These are phyloP conservation scores for Adrianichthys oophorus DNA, from an alignment of 2,797 vertebrate species.

Conservation along the genomic window DNA sequence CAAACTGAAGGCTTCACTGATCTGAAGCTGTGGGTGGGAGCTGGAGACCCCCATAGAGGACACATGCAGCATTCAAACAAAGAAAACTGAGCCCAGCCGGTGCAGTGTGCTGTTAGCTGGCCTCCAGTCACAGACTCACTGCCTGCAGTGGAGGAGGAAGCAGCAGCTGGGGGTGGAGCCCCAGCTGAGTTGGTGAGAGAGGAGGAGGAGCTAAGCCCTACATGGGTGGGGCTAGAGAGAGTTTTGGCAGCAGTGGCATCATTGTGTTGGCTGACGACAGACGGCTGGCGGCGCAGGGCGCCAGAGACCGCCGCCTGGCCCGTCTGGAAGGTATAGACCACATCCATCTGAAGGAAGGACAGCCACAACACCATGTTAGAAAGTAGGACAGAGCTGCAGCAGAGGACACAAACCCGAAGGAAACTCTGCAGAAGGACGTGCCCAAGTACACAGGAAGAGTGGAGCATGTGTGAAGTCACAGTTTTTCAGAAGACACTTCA, in stretches of 20 bases:
- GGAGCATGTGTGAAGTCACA: too few relatives aligned
- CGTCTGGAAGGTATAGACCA: constrained; percentile 99
- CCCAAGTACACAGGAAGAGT: too few relatives aligned
- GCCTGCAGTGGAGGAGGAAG: constrained; percentile 86
- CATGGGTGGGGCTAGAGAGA: constrained; percentile 97
- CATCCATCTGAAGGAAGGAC: constrained; percentile 96
- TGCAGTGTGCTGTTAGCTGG: constrained; percentile 54
- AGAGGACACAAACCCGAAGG: constrained; percentile 7
- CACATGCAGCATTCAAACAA: constrained; percentile 35
- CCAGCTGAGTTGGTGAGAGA: constrained; percentile 88
- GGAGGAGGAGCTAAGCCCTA: constrained; percentile 88
- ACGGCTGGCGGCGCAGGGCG: constrained; percentile 95
- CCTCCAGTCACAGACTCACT: constrained; percentile 86
- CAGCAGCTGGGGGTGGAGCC: constrained; percentile 81
- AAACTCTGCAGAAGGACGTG: constrained; percentile 5
- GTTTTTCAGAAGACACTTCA: too few relatives aligned
- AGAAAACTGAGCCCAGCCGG: constrained; percentile 40
- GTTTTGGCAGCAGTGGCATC: constrained; percentile 88
- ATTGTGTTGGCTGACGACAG: constrained; percentile 96
- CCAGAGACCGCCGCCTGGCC: constrained; percentile 91
- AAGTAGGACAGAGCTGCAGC: constrained; percentile 4
- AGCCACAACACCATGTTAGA: constrained; percentile 71
- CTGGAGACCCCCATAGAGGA: constrained; percentile 42
- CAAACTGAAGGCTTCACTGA: too few relatives aligned
- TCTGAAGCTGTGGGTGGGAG: constrained; percentile 1